Percentiles rank a stretch among this genome's conserved stretches.
Conservation (phyloP, 2,797 vertebrate genomes). For the Hafferia zeledoni region DNA sequence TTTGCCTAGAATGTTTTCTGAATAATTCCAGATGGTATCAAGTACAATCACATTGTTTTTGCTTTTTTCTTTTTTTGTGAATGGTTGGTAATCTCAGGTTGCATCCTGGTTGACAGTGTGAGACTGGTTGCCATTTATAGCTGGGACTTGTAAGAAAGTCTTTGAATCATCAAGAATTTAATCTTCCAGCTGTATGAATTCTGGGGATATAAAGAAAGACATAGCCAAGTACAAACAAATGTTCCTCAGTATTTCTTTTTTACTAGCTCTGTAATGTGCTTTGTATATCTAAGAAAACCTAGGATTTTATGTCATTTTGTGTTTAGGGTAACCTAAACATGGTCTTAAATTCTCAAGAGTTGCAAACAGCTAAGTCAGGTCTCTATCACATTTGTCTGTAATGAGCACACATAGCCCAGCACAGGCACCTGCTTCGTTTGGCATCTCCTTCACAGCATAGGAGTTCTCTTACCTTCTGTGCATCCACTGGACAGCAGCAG, state of each 20-base stretch:
- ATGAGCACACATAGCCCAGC: not conserved
- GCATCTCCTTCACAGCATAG: not conserved
- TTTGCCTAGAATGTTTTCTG: not conserved
- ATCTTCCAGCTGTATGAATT: not conserved
- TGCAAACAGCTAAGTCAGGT: not conserved
- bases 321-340: not conserved
- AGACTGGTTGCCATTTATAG: not conserved
- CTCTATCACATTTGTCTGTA: not conserved
- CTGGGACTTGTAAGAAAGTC: not conserved
- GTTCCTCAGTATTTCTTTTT: not conserved
- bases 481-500: not conserved
- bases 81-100: not conserved
- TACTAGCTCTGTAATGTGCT: not conserved
- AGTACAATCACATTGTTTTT: not conserved
- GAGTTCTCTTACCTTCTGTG: not conserved
- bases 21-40: not conserved
- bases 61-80: not conserved
- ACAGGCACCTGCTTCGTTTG: not conserved
- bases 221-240: not conserved
- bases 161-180: not conserved
- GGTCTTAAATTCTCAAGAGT: not conserved
- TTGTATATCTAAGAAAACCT: not conserved
- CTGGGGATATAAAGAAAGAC: not conserved
- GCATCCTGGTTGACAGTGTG: not conserved
- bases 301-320: not conserved